These are phyloP conservation scores for Hypothenemus hampei DNA, from an alignment of 1,140 invertebrate species.

Conservation along the genomic window DNA sequence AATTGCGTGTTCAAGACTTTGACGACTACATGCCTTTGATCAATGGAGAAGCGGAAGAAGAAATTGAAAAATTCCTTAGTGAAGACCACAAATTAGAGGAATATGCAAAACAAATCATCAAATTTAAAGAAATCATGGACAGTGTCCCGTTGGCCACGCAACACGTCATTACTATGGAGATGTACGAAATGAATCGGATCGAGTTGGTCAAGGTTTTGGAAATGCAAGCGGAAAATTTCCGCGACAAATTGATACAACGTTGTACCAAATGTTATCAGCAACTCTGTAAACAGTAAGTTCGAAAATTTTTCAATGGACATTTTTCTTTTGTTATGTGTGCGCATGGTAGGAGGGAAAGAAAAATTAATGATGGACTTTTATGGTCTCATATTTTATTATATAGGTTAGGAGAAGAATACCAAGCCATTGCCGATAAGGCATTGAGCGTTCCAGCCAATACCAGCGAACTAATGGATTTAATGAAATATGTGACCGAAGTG, in stretches of 20 bases:
- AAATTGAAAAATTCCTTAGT: slow-evolving; percentile 65
- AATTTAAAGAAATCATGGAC: slow-evolving; percentile 60
- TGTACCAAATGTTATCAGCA: slow-evolving; percentile 78
- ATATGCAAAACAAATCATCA: slow-evolving; percentile 58
- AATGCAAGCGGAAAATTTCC: slow-evolving; percentile 61
- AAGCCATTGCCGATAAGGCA: slow-evolving; percentile 71
- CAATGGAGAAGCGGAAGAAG: slow-evolving; percentile 57
- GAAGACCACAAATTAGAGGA: slow-evolving; percentile 62
- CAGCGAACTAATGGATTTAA: slow-evolving; percentile 76
- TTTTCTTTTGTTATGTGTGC: no score
- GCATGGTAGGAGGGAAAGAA: no score
- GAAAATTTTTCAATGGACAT: no score
- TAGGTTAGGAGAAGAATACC: slow-evolving; percentile 82
- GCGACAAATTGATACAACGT: slow-evolving; percentile 63
- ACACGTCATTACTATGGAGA: slow-evolving; percentile 67
- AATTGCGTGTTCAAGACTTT: slow-evolving; percentile 67
- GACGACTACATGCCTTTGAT: slow-evolving; percentile 78
- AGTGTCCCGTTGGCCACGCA: slow-evolving; percentile 61
- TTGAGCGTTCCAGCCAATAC: slow-evolving; percentile 78
- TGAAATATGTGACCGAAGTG: slow-evolving; percentile 69
- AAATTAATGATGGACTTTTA: not conserved
- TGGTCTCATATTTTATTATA: slow-evolving; percentile 40
- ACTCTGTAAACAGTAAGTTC: slow-evolving; percentile 66
- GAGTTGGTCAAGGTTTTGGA: slow-evolving; percentile 73
- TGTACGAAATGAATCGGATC: slow-evolving; percentile 80